Base-by-base conservation (phyloP, 1,140 invertebrate genomes). In the Octopus sinensis region DNA sequence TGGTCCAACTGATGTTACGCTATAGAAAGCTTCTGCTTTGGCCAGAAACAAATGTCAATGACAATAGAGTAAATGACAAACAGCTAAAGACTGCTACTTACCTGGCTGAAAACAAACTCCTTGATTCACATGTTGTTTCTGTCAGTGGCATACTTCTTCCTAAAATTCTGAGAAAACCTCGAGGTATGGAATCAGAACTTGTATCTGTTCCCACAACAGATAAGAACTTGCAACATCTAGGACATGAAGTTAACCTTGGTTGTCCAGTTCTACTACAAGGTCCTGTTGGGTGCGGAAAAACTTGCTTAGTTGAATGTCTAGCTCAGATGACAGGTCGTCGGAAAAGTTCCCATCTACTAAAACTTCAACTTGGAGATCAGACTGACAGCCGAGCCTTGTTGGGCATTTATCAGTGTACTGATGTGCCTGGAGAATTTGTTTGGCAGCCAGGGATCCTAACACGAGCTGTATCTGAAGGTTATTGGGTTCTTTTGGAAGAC, bases 401-500 rank as follows among this genome's bases (percentile, higher is more conserved):
- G 12, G 98, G 98, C 6, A 95, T 96, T 53, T 99, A 99, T 91
- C 93, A 95, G 84, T 99, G 98, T 89, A 98, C 98, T 0, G 97
- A 99, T 88, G 93, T 98, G 56, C 97, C 97, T 5, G 98, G 98
- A 62, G 96, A 99, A 91, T 99, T 99, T 92, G 90, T 97, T 53
- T 99, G 98, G 98, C 93, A 95, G 85, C 94, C 97, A 7, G 98
- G 98, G 73, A 94, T 87, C 6, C 82, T 91, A 71, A 88, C 89
- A 23, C 90, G 96, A 93, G 97, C 96, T 81, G 95, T 99, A 6
- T 92, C 93, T 83, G 92, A 95, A 87, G 97, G 97, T 0, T 93
- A 95, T 88, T 98, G 98, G 96, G 91, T 99, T 75, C 91, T 99
- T 0, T 89, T 99, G 68, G 98, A 99, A 93, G 98, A 99, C 90